phyloP scores from a whole-genome alignment of 2,888 invertebrate genomes.

The Lepetodrilus schrolli region DNA sequence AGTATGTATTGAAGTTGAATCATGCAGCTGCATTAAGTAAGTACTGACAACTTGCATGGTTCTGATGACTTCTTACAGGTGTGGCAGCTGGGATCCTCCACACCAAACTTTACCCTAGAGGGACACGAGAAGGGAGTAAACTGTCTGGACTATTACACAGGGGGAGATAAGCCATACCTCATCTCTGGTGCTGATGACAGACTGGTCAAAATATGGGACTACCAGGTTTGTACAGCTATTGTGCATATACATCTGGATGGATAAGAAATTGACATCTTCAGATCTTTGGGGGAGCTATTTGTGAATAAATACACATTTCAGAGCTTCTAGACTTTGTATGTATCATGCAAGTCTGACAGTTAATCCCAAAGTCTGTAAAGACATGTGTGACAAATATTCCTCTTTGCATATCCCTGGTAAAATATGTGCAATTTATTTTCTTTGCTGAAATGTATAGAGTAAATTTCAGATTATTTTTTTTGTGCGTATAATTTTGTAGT shows the following conservation, averaged over 20 bases:
- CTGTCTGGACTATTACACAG: conserved; percentile 99
- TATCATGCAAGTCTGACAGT: background rate
- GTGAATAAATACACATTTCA: background rate
- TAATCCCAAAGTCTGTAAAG: background rate
- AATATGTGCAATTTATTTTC: background rate
- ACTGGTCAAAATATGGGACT: conserved; percentile 99
- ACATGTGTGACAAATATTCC: background rate
- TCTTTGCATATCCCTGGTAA: background rate
- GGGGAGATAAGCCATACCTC: conserved; percentile 98
- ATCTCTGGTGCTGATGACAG: conserved; percentile 99
- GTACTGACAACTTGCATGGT: too few relatives aligned
- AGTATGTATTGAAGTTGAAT: too few relatives aligned
- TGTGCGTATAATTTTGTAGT: too few relatives aligned
- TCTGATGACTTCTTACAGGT: conserved; percentile 80
- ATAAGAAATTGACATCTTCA: background rate
- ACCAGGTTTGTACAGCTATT: conserved; percentile 79
- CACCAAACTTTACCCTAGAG: conserved; percentile 97
- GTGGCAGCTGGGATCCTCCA: conserved; percentile 98
- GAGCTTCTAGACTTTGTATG: background rate
- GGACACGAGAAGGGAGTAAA: conserved; percentile 99
- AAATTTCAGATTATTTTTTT: too few relatives aligned
- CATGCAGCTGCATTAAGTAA: too few relatives aligned
- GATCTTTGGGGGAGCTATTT: background rate
- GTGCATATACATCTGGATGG: too few relatives aligned
- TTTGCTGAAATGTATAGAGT: too few relatives aligned